These are phyloP conservation scores for Ianthella basta DNA, from an alignment of 37 sponge, comb jelly and placozoan species.

Conservation along the genomic window DNA sequence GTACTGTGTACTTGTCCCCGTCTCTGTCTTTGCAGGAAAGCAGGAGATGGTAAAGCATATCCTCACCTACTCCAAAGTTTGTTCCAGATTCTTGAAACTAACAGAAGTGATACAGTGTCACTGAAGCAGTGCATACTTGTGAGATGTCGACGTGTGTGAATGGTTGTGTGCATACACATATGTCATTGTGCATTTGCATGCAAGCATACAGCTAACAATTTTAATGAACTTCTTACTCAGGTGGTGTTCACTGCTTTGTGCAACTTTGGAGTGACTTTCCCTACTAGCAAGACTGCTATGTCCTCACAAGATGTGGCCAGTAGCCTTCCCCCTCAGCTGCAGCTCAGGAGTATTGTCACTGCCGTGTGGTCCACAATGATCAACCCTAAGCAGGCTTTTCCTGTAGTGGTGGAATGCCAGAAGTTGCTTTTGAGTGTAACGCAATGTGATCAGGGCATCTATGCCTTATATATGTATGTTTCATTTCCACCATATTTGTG, in stretches of 20 bases:
- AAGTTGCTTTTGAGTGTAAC: slow-evolving; percentile 1
- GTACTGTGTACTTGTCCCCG: too few relatives aligned
- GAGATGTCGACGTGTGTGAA: too few relatives aligned
- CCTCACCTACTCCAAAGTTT: not conserved
- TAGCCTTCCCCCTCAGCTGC: not conserved
- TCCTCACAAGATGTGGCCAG: slow-evolving; percentile 13
- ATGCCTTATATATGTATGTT: not conserved
- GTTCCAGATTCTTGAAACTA: too few relatives aligned
- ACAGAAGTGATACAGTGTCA: too few relatives aligned
- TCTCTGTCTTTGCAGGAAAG: not conserved
- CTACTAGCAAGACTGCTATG: not conserved
- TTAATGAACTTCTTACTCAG: not conserved
- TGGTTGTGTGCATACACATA: too few relatives aligned
- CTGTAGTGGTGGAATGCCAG: not conserved
- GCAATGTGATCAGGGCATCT: slow-evolving; percentile 12
- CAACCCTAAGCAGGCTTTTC: not conserved
- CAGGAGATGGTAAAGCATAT: not conserved
- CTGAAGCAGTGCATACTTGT: too few relatives aligned
- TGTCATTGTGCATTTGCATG: too few relatives aligned
- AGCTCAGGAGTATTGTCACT: not conserved
- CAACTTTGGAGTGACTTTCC: not conserved
- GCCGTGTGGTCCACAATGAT: not conserved
- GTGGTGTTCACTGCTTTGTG: not conserved
- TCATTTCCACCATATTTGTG: not conserved
- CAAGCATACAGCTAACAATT: too few relatives aligned